These are phyloP conservation scores for Lepidonotus clava DNA, from an alignment of 2,888 invertebrate genomes.

Conservation along the genomic window DNA sequence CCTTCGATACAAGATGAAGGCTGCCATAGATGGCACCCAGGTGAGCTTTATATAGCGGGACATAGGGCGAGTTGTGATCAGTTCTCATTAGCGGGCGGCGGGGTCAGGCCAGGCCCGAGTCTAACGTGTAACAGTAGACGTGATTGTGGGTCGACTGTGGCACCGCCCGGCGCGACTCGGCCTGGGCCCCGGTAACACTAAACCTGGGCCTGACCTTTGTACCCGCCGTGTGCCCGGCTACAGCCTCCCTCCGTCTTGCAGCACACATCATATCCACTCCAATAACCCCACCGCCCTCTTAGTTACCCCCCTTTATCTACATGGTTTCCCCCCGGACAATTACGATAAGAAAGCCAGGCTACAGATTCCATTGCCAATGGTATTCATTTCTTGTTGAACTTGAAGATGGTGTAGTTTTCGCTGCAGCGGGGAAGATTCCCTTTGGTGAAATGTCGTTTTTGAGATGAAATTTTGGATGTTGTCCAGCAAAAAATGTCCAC, in stretches of 20 bases:
- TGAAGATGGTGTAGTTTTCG: too few relatives aligned
- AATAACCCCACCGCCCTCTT: neutral
- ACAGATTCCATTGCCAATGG: too few relatives aligned
- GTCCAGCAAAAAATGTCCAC: neutral
- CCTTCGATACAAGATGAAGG: too few relatives aligned
- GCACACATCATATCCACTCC: neutral
- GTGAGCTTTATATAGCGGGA: neutral
- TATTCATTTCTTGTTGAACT: too few relatives aligned
- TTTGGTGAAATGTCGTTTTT: too few relatives aligned
- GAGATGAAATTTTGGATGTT: too few relatives aligned
- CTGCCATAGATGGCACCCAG: neutral
- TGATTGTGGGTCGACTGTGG: neutral
- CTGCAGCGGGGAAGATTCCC: too few relatives aligned
- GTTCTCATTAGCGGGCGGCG: constrained; percentile 1
- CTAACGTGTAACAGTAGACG: constrained; percentile 35
- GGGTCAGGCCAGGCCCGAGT: constrained; percentile 20
- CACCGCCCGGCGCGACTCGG: neutral
- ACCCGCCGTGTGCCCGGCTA: neutral
- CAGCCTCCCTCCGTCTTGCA: neutral
- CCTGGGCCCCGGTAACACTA: neutral
- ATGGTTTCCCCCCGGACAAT: too few relatives aligned
- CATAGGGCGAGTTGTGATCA: neutral
- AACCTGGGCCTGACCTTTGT: constrained; percentile 28
- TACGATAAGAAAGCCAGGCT: too few relatives aligned
- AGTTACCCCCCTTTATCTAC: neutral